Conservation (phyloP, 2,797 vertebrate genomes). For the Delichon dasypus region DNA sequence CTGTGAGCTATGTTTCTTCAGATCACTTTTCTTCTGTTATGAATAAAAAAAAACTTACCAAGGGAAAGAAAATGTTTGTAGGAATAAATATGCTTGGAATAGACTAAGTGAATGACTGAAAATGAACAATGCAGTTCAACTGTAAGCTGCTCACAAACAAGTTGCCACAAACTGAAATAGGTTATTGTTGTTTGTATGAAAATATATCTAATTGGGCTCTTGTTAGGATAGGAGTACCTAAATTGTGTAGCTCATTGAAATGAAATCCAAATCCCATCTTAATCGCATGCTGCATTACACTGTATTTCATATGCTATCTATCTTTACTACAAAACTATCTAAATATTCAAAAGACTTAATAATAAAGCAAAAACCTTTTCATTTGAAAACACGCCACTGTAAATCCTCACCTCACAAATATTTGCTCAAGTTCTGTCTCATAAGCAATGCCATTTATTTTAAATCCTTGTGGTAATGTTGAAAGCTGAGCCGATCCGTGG, state of each 20-base stretch:
- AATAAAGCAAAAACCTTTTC: neutral
- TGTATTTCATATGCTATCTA: neutral
- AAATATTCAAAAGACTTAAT: neutral
- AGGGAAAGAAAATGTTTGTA: neutral
- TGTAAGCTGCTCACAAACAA: neutral
- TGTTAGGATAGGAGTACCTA: neutral
- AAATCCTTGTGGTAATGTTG: neutral
- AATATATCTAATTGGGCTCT: conserved; percentile 6
- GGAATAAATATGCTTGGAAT: neutral
- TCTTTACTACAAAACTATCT: neutral
- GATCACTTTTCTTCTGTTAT: neutral
- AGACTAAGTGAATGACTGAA: neutral
- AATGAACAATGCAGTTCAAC: neutral
- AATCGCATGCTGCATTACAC: neutral
- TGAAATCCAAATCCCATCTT: neutral
- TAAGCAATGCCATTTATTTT: neutral
- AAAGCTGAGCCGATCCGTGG: neutral
- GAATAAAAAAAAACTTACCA: neutral
- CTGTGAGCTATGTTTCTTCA: conserved; percentile 1
- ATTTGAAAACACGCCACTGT: neutral
- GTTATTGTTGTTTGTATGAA: neutral
- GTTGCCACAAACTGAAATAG: neutral
- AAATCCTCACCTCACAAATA: neutral
- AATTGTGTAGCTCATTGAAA: neutral
- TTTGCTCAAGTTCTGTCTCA: neutral